phyloP scores from a whole-genome alignment of 2,797 vertebrate species.

The Oreonectes daqikongensis region DNA sequence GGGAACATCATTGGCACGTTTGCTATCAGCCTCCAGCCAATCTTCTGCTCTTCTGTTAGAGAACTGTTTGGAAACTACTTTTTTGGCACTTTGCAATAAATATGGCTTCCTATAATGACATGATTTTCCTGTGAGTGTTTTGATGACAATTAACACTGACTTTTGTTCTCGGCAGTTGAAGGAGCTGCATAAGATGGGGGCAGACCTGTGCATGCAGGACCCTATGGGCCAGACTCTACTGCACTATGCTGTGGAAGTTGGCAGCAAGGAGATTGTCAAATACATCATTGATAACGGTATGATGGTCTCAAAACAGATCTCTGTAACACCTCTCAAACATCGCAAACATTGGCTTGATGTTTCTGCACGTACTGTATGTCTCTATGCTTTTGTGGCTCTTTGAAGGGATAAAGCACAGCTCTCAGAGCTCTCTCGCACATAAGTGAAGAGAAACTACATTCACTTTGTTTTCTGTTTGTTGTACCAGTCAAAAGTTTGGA shows the following conservation, averaged over 20 bases:
- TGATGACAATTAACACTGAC: background rate
- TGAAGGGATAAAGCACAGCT: background rate
- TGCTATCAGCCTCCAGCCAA: background rate
- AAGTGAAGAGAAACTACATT: background rate
- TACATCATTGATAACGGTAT: constrained; percentile 91
- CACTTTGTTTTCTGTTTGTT: background rate
- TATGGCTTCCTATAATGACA: too few species aligned
- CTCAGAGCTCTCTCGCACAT: too few species aligned
- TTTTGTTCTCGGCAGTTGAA: constrained; percentile 76
- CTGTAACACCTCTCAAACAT: background rate
- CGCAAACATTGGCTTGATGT: too few species aligned
- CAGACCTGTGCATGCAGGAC: constrained; percentile 81
- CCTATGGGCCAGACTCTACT: constrained; percentile 82
- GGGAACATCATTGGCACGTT: background rate
- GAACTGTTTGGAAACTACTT: background rate
- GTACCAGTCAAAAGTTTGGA: background rate
- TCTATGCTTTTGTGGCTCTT: background rate
- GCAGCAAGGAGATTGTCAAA: constrained; percentile 91
- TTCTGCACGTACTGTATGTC: background rate
- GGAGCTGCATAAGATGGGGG: constrained; percentile 84
- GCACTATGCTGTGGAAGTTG: constrained; percentile 85
- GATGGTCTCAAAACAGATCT: constrained; percentile 20
- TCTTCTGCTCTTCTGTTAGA: constrained; percentile 3
- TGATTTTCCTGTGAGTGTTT: background rate
- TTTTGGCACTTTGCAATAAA: constrained; percentile 2